Evolutionary conservation across 2,797 vertebrate genomes (phyloP).

Genomic region (Argya squamiceps): DNA sequence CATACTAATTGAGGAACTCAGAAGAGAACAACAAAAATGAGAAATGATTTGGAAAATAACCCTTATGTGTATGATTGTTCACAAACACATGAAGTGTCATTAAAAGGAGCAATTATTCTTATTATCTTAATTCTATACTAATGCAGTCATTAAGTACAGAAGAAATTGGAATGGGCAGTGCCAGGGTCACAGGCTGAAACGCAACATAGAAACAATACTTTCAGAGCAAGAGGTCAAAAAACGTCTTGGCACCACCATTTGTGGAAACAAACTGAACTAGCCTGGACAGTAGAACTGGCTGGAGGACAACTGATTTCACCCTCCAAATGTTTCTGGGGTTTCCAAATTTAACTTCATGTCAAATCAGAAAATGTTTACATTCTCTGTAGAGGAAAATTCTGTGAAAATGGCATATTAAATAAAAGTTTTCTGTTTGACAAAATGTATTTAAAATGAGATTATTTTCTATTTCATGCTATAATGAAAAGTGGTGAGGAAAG

Average conservation of each 20-base stretch:
- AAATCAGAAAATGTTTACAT: background rate
- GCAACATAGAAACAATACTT: background rate
- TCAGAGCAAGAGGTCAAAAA: background rate
- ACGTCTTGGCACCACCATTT: background rate
- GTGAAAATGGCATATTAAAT: background rate
- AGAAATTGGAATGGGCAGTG: background rate
- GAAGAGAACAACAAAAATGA: conserved; percentile 30
- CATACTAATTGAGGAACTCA: conserved; percentile 36
- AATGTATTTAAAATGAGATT: background rate
- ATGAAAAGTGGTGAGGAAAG: background rate
- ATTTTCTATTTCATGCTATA: background rate
- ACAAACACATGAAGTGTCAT: conserved; percentile 17
- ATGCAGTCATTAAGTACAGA: background rate
- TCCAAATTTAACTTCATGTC: background rate
- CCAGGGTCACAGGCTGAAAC: background rate
- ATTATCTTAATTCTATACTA: conserved; percentile 23
- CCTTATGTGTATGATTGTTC: background rate
- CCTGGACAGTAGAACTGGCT: background rate
- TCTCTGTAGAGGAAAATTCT: background rate
- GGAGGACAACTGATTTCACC: background rate
- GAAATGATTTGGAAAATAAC: conserved; percentile 24
- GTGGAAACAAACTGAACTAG: background rate
- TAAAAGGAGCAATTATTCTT: conserved; percentile 10
- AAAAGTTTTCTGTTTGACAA: background rate
- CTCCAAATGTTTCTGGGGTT: background rate